A percentile compares a stretch with the other conserved stretches of the same genome.
Conservation (phyloP, 2,888 invertebrate species). For the Zhuqinia jingwanae region DNA sequence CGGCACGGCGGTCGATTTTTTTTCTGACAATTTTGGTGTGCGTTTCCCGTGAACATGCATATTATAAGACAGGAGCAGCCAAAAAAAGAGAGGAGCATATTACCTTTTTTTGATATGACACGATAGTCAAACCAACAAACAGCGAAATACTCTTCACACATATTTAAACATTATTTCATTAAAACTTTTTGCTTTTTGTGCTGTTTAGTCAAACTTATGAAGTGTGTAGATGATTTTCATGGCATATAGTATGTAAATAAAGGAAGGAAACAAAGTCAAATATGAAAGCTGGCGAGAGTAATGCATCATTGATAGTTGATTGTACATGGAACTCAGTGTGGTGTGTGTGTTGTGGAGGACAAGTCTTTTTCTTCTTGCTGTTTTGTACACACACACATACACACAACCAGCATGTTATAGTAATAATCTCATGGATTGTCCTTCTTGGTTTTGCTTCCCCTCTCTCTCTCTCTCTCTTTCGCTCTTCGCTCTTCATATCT, state of each 20-base stretch:
- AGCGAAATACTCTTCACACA: neutral
- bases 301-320: slow-evolving; percentile 40
- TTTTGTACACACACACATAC: slow-evolving; percentile 3
- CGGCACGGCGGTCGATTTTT: slow-evolving; percentile 31
- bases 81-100: neutral
- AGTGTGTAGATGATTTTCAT: slow-evolving; percentile 38
- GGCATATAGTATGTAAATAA: slow-evolving; percentile 39
- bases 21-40: slow-evolving; percentile 26
- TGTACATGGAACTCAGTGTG: slow-evolving; percentile 8
- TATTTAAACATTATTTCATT: slow-evolving; percentile 32
- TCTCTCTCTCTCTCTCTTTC: neutral
- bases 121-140: neutral
- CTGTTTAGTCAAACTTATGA: slow-evolving; percentile 38
- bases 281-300: slow-evolving; percentile 41
- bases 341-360: neutral
- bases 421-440: slow-evolving; percentile 29
- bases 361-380: slow-evolving; percentile 14
- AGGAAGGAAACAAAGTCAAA: slow-evolving; percentile 45
- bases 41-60: slow-evolving; percentile 25
- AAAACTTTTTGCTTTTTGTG: slow-evolving; percentile 12
- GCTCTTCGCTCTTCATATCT: too few relatives aligned
- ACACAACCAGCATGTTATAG: neutral
- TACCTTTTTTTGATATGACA: slow-evolving; percentile 4
- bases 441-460: neutral
- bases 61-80: slow-evolving; percentile 19